Percentiles rank a stretch among this genome's conserved stretches.
phyloP scores from a whole-genome alignment of 2,113 vertebrate species.

The Melanerpes formicivorus region DNA sequence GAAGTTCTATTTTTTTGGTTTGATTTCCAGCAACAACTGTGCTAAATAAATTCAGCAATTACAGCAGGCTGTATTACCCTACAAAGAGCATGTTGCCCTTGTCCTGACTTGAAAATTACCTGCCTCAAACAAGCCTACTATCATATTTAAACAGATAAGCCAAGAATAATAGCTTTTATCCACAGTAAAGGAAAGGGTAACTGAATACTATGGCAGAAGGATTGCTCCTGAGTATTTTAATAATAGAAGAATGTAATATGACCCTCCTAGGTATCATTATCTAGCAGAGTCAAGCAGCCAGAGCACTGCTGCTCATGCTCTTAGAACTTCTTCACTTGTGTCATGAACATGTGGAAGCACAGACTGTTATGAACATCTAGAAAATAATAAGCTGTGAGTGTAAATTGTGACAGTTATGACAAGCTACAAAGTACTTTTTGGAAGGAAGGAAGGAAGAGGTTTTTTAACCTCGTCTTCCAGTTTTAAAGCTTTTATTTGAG shows the following conservation, averaged over 20 bases:
- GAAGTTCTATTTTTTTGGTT: not conserved
- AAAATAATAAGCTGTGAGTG: not conserved
- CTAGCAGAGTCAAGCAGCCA: not conserved
- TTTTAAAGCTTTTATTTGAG: not conserved
- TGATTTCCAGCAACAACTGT: not conserved
- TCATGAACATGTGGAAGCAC: not conserved
- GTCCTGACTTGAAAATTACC: not conserved
- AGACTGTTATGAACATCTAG: not conserved
- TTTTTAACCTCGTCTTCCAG: not conserved
- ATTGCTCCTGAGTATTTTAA: constrained; percentile 16
- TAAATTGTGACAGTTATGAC: not conserved
- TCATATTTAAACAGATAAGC: not conserved
- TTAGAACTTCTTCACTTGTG: not conserved
- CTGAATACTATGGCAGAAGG: not conserved
- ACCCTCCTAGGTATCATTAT: not conserved
- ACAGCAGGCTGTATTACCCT: not conserved
- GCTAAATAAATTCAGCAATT: not conserved
- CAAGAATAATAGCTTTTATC: not conserved
- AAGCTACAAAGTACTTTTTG: not conserved
- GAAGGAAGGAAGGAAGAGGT: not conserved
- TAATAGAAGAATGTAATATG: constrained; percentile 13
- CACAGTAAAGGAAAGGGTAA: not conserved
- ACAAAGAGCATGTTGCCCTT: not conserved
- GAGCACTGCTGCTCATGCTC: not conserved
- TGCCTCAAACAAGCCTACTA: not conserved